Evolutionary conservation across 2,888 invertebrate species (phyloP).

Genomic region (Galerucella pusilla): DNA sequence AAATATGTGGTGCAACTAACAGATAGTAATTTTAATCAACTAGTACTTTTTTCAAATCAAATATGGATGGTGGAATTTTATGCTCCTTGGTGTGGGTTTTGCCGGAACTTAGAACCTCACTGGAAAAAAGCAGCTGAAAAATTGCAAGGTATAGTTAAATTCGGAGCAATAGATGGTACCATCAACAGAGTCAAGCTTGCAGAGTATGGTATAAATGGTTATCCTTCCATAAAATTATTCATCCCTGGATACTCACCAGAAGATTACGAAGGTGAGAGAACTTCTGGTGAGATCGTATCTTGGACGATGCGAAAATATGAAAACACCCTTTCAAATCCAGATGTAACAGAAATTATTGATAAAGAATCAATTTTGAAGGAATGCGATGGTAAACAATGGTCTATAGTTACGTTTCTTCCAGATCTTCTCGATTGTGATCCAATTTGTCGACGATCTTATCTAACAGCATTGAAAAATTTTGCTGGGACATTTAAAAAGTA

Average conservation of each 20-base stretch:
- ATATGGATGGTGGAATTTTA: conserved; percentile 96
- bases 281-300: conserved; percentile 82
- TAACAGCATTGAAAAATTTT: conserved; percentile 75
- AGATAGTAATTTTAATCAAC: conserved; percentile 90
- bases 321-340: conserved; percentile 82
- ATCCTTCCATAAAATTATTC: conserved; percentile 94
- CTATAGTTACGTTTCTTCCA: conserved; percentile 89
- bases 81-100: conserved; percentile 93
- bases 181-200: conserved; percentile 80
- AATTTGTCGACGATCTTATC: conserved; percentile 86
- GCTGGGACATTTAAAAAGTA: conserved; percentile 92
- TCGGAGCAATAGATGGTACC: conserved; percentile 94
- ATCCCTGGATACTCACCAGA: conserved; percentile 74
- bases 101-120: conserved; percentile 91
- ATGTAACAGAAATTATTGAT: conserved; percentile 32
- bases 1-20: conserved; percentile 86
- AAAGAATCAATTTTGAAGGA: conserved; percentile 69
- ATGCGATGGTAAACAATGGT: conserved; percentile 87
- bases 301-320: conserved; percentile 81
- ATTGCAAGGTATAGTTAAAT: conserved; percentile 90
- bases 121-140: conserved; percentile 81
- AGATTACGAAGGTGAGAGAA: conserved; percentile 85
- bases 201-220: conserved; percentile 86
- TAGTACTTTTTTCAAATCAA: conserved; percentile 88
- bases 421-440: conserved; percentile 95